Base-by-base conservation (phyloP, 2,113 vertebrate genomes). In the Chaetorhynchus papuensis region DNA sequence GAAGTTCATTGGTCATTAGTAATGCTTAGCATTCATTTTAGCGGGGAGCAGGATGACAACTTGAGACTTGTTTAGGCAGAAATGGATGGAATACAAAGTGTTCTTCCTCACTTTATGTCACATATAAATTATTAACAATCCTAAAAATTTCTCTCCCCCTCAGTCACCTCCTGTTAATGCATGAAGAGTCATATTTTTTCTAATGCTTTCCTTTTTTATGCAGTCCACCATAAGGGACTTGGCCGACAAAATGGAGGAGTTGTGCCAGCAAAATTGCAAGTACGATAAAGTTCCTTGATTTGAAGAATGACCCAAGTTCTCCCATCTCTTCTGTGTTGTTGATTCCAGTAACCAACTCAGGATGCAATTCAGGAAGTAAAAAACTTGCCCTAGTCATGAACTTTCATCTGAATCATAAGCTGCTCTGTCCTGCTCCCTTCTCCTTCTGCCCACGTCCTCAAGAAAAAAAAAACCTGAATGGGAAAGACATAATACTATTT, bases 51-150 rank as follows among this genome's bases (percentile, higher is more conserved):
- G 31, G 15, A 83, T 84, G 59, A 78, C 54, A 83, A 44, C 1
- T 3, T 90, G 35, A 90, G 79, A 76, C 59, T 39, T 70, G 17
- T 84, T 95, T 39, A 59, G 44, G 16, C 52, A 89, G 64, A 91
- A 93, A 75, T 2, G 15, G 16, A 75, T 52, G 20, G 27, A 87
- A 90, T 75, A 78, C 53, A 60, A 94, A 86, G 26, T 81, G 44
- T 64, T 89, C 72, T 91, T 90, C 89, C 27, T 79, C 72, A 71
- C 61, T 68, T 89, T 37, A 24, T 75, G 44, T 95, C 65, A 76
- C 30, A 70, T 28, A 89, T 70, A 47, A 96, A 90, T 91, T 85
- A 91, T 95, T 87, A 91, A 94, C 45, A 35, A 91, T 87, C 44
- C 37, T 75, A 82, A 92, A 95, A 91, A 64, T 66, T 89, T 83